Conservation (phyloP, 2,113 vertebrate genomes). For the Marmota monax region DNA sequence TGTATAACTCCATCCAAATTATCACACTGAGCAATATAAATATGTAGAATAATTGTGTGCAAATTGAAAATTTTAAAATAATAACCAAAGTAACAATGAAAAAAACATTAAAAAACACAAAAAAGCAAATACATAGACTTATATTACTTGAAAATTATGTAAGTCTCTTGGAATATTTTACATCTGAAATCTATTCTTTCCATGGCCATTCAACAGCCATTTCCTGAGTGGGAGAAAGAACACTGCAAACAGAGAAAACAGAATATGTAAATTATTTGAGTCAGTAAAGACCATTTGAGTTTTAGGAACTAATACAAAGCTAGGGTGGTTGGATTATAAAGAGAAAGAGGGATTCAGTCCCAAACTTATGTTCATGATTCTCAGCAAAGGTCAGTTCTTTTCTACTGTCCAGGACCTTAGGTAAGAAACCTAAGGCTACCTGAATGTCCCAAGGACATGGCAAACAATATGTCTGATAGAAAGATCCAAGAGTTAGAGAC, state of each 20-base stretch:
- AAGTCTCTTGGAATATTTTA: background rate
- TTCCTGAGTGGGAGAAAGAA: slow-evolving; percentile 18
- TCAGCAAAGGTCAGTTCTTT: background rate
- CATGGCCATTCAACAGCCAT: background rate
- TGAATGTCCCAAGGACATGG: background rate
- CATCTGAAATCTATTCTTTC: slow-evolving; percentile 2
- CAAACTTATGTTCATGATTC: background rate
- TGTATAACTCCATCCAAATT: background rate
- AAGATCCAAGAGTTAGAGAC: background rate
- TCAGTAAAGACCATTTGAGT: background rate
- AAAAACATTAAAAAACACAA: background rate
- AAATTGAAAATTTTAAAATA: background rate
- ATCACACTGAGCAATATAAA: background rate
- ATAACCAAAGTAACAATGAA: background rate
- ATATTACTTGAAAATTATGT: background rate
- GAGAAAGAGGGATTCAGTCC: background rate
- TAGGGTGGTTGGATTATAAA: background rate
- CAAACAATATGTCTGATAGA: background rate
- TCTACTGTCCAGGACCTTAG: background rate
- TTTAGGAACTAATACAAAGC: background rate
- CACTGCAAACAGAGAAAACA: background rate
- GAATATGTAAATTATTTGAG: background rate
- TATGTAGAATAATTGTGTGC: background rate
- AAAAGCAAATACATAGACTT: background rate
- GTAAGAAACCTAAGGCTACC: no score